phyloP scores from a whole-genome alignment of 2,797 vertebrate species.

The Oreochromis grahami region DNA sequence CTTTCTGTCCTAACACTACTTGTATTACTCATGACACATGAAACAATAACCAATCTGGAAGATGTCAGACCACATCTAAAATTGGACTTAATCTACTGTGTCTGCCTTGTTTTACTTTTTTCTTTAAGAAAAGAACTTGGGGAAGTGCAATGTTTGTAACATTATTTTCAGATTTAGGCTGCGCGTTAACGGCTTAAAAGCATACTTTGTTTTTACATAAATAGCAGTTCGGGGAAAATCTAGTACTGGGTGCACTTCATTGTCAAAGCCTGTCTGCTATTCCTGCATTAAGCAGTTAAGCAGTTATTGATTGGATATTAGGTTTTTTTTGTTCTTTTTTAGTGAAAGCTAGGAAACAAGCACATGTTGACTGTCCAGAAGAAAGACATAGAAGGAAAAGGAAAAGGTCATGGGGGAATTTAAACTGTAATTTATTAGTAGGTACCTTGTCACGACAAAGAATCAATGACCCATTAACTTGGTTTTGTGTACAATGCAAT shows the following conservation, averaged over 20 bases:
- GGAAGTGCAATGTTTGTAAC: background rate
- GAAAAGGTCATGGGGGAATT: conserved; percentile 19
- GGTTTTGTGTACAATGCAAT: background rate
- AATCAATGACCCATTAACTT: conserved; percentile 24
- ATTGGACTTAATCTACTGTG: background rate
- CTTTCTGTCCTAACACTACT: background rate
- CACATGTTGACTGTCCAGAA: background rate
- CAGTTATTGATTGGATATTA: background rate
- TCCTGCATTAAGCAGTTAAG: background rate
- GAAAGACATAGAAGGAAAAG: background rate
- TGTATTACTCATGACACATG: background rate
- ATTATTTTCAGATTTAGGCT: background rate
- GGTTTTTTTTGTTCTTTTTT: background rate
- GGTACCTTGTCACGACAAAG: background rate
- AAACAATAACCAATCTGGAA: background rate
- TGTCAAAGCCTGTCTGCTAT: background rate
- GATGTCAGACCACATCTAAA: background rate
- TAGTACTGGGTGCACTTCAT: background rate
- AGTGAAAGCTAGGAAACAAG: background rate
- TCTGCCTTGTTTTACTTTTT: background rate
- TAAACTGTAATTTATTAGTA: background rate
- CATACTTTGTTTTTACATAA: background rate
- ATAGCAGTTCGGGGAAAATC: background rate
- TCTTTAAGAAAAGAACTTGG: background rate
- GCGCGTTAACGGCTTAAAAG: background rate